Evolutionary conservation across 2,888 invertebrate genomes (phyloP).

Genomic region (Arenicola marina): DNA sequence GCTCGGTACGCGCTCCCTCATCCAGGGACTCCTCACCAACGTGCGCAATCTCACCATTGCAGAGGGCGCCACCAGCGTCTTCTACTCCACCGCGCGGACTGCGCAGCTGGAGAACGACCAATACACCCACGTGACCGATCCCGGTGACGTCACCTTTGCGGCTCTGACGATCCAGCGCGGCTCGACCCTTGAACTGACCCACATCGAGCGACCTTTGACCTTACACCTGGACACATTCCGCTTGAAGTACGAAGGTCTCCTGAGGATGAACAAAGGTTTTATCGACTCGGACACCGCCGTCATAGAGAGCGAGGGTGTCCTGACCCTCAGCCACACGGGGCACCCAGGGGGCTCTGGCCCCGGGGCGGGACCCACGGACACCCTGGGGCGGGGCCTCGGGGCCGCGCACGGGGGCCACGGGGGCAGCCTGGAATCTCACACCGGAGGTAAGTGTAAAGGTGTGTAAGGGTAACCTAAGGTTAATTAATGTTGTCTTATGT

Average conservation of each 20-base stretch:
- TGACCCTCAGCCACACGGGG: conserved; percentile 39
- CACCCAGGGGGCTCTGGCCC: conserved; percentile 28
- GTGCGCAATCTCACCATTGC: conserved; percentile 46
- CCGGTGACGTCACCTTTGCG: conserved; percentile 41
- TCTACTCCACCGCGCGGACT: conserved; percentile 41
- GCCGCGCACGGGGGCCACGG: conserved; percentile 48
- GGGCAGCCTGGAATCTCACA: conserved; percentile 36
- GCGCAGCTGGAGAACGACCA: conserved; percentile 40
- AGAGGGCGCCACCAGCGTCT: conserved; percentile 37
- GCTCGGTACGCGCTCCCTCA: conserved; percentile 40
- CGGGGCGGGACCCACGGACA: conserved; percentile 31
- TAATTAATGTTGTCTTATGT: too few relatives aligned
- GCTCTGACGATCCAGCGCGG: conserved; percentile 41
- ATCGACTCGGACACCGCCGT: conserved; percentile 38
- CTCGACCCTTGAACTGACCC: conserved; percentile 34
- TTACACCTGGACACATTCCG: conserved; percentile 34
- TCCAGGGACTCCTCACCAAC: conserved; percentile 39
- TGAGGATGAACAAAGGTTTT: conserved; percentile 39
- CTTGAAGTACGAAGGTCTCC: conserved; percentile 39
- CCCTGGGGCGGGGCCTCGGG: conserved; percentile 33
- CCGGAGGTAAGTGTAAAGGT: neutral
- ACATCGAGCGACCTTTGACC: conserved; percentile 30
- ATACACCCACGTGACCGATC: conserved; percentile 36
- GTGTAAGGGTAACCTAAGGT: neutral
- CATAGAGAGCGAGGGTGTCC: conserved; percentile 39